phyloP scores from a whole-genome alignment of 2,888 invertebrate genomes.

The Congeria kusceri region DNA sequence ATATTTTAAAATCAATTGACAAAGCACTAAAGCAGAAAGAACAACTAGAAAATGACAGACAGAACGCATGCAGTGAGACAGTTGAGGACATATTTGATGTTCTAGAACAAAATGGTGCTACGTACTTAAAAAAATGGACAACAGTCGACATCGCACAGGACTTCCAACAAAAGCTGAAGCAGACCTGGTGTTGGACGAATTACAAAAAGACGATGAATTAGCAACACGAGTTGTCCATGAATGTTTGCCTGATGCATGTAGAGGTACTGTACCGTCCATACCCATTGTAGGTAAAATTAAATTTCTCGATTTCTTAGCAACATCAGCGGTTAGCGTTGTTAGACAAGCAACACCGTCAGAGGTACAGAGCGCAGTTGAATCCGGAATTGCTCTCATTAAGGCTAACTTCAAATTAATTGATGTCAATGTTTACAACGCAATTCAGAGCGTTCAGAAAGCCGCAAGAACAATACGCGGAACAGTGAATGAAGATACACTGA shows the following conservation, averaged over 20 bases:
- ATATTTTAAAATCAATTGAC: conserved; percentile 9
- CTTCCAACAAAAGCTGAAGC: neutral
- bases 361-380: neutral
- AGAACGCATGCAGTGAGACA: neutral
- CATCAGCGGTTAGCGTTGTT: neutral
- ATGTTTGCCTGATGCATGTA: conserved; percentile 19
- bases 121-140: neutral
- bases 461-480: neutral
- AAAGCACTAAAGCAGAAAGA: neutral
- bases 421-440: neutral
- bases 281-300: neutral
- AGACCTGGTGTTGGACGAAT: neutral
- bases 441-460: conserved; percentile 5
- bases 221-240: conserved; percentile 10
- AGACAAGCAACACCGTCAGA: neutral
- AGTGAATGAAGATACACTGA: neutral
- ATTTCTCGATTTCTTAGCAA: neutral
- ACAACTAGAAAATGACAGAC: neutral
- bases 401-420: neutral
- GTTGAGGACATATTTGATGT: neutral
- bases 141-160: too few relatives aligned
- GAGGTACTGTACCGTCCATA: neutral
- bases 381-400: conserved; percentile 1
- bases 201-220: neutral
- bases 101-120: neutral